These are phyloP conservation scores for Onychomys torridus DNA, from an alignment of 2,797 vertebrate species.

Conservation along the genomic window DNA sequence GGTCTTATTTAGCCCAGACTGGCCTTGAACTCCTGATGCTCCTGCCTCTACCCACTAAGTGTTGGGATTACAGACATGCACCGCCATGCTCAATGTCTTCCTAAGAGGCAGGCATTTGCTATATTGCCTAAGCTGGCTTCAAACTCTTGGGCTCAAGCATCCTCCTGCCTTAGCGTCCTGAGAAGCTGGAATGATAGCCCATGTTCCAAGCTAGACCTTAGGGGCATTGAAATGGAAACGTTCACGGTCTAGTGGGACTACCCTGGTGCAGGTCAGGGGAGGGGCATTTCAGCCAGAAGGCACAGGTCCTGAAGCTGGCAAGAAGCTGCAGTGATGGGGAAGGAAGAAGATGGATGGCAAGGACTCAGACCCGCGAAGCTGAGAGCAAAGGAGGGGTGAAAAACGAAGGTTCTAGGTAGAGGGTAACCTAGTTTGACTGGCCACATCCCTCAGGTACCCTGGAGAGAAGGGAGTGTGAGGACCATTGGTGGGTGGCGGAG, in stretches of 20 bases:
- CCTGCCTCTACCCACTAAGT: neutral
- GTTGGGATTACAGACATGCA: neutral
- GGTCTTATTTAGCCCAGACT: neutral
- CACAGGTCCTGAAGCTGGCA: neutral
- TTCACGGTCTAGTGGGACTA: too few relatives aligned
- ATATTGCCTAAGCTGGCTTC: neutral
- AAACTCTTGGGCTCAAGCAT: neutral
- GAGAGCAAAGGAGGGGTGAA: rapidly evolving
- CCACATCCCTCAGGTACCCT: too few relatives aligned
- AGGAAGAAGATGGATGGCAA: rapidly evolving
- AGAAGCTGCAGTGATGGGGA: rapidly evolving
- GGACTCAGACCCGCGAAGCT: neutral
- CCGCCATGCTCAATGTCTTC: neutral
- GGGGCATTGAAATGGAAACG: neutral
- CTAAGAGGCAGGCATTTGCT: neutral
- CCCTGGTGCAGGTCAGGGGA: rapidly evolving
- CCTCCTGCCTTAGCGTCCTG: neutral
- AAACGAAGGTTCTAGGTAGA: neutral
- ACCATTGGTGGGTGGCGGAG: too few relatives aligned
- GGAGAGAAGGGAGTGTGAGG: neutral
- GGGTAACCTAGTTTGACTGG: neutral
- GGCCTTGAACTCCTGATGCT: neutral
- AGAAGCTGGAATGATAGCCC: neutral
- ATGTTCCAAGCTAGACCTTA: too few relatives aligned
- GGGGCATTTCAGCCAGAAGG: neutral